phyloP scores from a whole-genome alignment of 2,888 invertebrate species.

The Cerastis leucographa region DNA sequence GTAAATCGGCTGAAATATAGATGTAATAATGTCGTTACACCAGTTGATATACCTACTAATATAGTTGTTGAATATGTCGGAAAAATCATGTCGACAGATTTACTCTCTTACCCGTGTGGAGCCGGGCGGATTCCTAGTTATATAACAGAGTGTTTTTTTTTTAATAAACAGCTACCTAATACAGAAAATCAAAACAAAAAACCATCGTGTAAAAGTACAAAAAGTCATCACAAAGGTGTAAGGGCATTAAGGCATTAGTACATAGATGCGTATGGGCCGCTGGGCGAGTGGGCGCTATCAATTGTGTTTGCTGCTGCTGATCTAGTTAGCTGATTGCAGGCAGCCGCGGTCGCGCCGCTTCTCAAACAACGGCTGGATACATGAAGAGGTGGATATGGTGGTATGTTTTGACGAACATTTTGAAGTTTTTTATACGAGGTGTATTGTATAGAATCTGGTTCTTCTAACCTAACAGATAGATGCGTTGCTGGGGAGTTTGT shows the following conservation, averaged over 20 bases:
- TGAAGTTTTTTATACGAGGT: background rate
- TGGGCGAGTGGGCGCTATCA: constrained; percentile 75
- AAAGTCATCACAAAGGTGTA: constrained; percentile 43
- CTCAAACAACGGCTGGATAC: constrained; percentile 78
- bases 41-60: no score
- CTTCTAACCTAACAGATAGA: no score
- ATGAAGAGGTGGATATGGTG: constrained; percentile 47
- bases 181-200: background rate
- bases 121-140: no score
- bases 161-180: no score
- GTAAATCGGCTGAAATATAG: no score
- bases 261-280: constrained; percentile 57
- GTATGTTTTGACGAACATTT: background rate
- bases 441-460: no score
- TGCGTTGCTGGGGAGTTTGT: no score
- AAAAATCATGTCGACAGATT: no score
- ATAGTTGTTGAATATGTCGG: no score
- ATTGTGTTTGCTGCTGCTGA: constrained; percentile 87
- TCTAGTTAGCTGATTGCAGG: constrained; percentile 89
- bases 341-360: constrained; percentile 81
- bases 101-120: no score
- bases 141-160: no score
- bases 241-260: constrained; percentile 65
- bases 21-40: no score
- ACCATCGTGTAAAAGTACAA: constrained; percentile 29